Conservation (phyloP, 2,113 vertebrate genomes). For the Brachyhypopomus occidentalis region DNA sequence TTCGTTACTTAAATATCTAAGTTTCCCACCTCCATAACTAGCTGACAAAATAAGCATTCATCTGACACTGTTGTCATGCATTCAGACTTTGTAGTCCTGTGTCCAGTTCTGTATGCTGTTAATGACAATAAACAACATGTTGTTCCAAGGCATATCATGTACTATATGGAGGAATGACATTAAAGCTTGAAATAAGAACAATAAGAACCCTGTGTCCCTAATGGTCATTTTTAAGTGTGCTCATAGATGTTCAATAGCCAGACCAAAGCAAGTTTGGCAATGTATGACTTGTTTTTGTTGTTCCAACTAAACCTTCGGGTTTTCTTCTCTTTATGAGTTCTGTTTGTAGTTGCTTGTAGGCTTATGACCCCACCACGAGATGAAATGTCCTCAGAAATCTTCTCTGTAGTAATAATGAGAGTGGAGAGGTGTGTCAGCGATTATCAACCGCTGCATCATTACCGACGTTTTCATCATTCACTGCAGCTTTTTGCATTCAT, state of each 20-base stretch:
- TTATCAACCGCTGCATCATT: not conserved
- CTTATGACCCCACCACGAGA: not conserved
- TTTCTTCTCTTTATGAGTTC: constrained; percentile 14
- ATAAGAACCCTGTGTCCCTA: not conserved
- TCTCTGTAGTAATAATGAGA: not conserved
- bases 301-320: too few relatives aligned
- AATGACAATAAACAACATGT: too few relatives aligned
- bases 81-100: too few relatives aligned
- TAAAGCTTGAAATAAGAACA: not conserved
- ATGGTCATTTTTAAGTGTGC: constrained; percentile 56
- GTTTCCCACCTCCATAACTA: not conserved
- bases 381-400: not conserved
- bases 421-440: not conserved
- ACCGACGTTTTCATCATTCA: not conserved
- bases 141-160: too few relatives aligned
- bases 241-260: constrained; percentile 58
- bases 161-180: too few relatives aligned
- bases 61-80: too few relatives aligned
- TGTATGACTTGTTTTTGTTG: constrained; percentile 26
- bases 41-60: not conserved
- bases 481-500: constrained; percentile 5
- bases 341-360: not conserved
- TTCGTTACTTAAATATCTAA: not conserved
- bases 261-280: constrained; percentile 47
- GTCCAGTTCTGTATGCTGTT: too few relatives aligned